Evolutionary conservation across 2,888 invertebrate genomes (phyloP).

Genomic region (Cyclophora punctaria): DNA sequence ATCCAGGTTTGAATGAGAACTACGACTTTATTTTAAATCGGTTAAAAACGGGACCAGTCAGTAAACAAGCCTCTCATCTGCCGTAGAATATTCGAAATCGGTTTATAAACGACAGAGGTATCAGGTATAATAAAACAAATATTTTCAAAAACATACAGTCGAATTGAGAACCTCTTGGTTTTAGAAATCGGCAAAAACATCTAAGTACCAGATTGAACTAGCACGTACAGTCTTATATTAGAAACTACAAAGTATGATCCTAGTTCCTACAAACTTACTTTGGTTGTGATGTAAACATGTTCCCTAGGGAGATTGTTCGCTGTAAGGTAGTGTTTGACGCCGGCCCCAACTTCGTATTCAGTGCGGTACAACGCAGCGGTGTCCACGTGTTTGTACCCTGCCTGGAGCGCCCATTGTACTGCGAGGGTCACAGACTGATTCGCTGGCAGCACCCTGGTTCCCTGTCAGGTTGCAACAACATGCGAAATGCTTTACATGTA

Average conservation of each 20-base stretch:
- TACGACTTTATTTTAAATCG: no score
- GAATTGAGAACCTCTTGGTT: no score
- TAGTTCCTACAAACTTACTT: conserved; percentile 59
- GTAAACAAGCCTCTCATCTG: no score
- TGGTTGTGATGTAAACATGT: conserved; percentile 88
- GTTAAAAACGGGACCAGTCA: no score
- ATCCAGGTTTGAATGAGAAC: no score
- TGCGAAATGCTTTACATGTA: conserved; percentile 1
- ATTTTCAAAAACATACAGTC: no score
- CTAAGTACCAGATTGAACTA: no score
- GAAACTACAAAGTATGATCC: neutral
- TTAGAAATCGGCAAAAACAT: no score
- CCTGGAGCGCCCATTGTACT: conserved; percentile 81
- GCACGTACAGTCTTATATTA: no score
- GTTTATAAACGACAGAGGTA: no score
- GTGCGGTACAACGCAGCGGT: conserved; percentile 86
- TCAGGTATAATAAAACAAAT: no score
- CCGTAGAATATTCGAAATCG: no score
- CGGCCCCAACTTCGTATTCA: conserved; percentile 83
- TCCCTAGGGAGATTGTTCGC: conserved; percentile 78
- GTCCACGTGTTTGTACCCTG: conserved; percentile 88
- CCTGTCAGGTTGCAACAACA: conserved; percentile 33
- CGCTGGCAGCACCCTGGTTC: conserved; percentile 49
- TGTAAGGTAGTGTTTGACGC: conserved; percentile 79
- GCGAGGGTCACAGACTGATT: conserved; percentile 76